Conservation (phyloP, 2,113 vertebrate species). For the Semnopithecus entellus region DNA sequence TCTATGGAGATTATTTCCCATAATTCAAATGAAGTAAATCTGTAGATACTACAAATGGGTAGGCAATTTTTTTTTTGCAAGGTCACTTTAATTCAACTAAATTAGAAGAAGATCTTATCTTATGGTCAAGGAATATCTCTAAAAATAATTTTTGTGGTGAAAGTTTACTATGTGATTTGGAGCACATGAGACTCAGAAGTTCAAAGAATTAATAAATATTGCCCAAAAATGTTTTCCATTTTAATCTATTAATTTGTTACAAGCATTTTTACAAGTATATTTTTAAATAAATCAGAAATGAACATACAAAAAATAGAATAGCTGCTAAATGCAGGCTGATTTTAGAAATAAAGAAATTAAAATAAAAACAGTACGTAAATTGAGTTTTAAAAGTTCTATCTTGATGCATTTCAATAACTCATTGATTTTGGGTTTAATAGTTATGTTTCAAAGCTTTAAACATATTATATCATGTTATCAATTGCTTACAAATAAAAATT, state of each 20-base stretch:
- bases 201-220: background rate
- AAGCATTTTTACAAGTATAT: background rate
- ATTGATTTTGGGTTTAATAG: background rate
- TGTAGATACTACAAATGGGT: background rate
- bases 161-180: background rate
- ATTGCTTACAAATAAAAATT: background rate
- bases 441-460: background rate
- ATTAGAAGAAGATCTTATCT: background rate
- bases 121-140: background rate
- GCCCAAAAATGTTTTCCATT: background rate
- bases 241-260: background rate
- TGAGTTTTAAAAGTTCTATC: background rate
- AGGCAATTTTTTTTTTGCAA: background rate
- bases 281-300: background rate
- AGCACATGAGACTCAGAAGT: background rate
- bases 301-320: background rate
- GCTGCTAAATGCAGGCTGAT: background rate
- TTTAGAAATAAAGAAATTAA: constrained; percentile 5
- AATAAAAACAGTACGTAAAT: background rate
- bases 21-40: background rate
- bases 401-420: background rate
- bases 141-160: background rate
- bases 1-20: background rate
- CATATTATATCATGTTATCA: background rate
- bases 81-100: background rate